Evolutionary conservation across 2,797 vertebrate genomes (phyloP).

Genomic region (Anniella stebbinsi): DNA sequence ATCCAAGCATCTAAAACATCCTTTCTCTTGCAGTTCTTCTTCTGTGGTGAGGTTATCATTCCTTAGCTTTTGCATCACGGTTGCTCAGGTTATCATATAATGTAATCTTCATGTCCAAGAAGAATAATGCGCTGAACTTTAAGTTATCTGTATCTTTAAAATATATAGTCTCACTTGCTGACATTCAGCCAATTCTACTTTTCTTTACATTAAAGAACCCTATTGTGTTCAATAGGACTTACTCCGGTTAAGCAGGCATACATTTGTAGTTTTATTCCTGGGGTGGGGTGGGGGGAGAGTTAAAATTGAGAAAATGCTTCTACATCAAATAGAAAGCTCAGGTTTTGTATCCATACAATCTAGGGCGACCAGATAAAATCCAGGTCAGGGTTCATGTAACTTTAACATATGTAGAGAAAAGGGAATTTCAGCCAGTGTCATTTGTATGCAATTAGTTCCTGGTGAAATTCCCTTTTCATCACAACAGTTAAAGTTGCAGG

Average conservation of each 20-base stretch:
- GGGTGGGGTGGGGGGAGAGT: background rate
- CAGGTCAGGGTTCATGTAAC: too few species aligned
- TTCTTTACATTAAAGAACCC: background rate
- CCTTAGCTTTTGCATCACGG: constrained; percentile 23
- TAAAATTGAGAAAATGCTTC: background rate
- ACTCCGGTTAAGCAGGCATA: background rate
- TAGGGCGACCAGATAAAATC: too few species aligned
- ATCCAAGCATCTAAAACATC: constrained; percentile 1
- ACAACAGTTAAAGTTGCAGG: too few species aligned
- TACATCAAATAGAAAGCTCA: background rate
- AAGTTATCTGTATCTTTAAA: background rate
- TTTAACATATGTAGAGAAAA: too few species aligned
- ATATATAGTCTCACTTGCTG: background rate
- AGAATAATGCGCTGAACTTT: constrained; percentile 1
- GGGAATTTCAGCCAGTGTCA: too few species aligned
- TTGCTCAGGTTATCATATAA: background rate
- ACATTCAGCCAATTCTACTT: background rate
- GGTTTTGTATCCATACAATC: background rate
- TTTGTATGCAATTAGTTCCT: too few species aligned
- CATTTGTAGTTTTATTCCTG: background rate
- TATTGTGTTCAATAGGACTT: background rate
- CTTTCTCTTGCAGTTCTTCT: constrained; percentile 13
- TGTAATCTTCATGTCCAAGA: constrained; percentile 35
- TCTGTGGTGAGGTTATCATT: background rate
- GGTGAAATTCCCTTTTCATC: too few species aligned